phyloP scores from a whole-genome alignment of 2,888 invertebrate species.

The Malachius bipustulatus region DNA sequence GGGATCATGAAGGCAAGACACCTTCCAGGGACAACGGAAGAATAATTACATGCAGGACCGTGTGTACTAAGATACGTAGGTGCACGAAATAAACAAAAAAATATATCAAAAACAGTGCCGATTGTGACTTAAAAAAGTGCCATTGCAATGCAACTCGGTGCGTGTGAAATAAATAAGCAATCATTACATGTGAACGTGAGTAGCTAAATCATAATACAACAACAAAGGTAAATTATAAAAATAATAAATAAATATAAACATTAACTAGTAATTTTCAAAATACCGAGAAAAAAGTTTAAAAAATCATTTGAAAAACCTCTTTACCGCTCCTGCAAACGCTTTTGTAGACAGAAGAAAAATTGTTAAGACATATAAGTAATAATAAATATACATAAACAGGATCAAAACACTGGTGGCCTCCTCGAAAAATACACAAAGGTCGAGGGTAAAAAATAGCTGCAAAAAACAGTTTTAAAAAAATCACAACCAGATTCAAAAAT shows the following conservation, averaged over 20 bases:
- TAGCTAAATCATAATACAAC: constrained; percentile 41
- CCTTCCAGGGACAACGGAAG: constrained; percentile 8
- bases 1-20: constrained; percentile 6
- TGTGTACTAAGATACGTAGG: constrained; percentile 33
- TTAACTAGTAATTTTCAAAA: constrained; percentile 24
- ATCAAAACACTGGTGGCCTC: background rate
- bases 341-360: constrained; percentile 39
- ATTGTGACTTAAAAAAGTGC: constrained; percentile 39
- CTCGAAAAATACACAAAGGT: background rate
- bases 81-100: constrained; percentile 30
- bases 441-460: constrained; percentile 9
- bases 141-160: constrained; percentile 39
- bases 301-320: constrained; percentile 33
- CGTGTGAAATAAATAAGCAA: constrained; percentile 39
- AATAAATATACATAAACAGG: constrained; percentile 9
- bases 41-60: constrained; percentile 29
- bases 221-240: constrained; percentile 24
- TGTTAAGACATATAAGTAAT: constrained; percentile 21
- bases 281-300: constrained; percentile 27
- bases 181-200: constrained; percentile 65
- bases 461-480: constrained; percentile 29
- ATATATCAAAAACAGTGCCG: constrained; percentile 33
- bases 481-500: constrained; percentile 31
- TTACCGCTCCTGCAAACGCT: constrained; percentile 39
- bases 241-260: constrained; percentile 27